phyloP scores from a whole-genome alignment of 2,797 vertebrate species.

The Lycodopsis pacificus region DNA sequence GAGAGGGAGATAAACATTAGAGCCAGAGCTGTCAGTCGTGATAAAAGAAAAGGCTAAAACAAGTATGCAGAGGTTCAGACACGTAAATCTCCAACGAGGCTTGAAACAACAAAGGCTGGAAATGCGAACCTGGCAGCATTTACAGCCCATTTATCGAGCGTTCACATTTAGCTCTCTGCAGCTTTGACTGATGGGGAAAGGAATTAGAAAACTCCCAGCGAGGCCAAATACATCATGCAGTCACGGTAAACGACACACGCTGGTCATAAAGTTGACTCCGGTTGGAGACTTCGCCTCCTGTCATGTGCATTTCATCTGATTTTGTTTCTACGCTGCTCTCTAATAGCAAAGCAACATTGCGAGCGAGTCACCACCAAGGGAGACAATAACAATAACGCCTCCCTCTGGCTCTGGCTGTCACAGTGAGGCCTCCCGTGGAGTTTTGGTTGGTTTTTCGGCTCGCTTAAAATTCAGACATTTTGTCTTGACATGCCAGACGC shows the following conservation, averaged over 20 bases:
- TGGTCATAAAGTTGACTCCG: slow-evolving; percentile 61
- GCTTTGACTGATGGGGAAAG: slow-evolving; percentile 71
- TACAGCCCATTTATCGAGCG: slow-evolving; percentile 52
- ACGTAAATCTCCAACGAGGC: slow-evolving; percentile 34
- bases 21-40: slow-evolving; percentile 7
- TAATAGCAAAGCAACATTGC: slow-evolving; percentile 48
- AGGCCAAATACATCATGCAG: slow-evolving; percentile 68
- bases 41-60: slow-evolving; percentile 29
- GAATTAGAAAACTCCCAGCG: slow-evolving; percentile 55
- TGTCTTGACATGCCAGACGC: slow-evolving; percentile 52
- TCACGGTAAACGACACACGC: slow-evolving; percentile 63
- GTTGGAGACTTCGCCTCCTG: slow-evolving; percentile 61
- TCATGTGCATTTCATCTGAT: slow-evolving; percentile 74
- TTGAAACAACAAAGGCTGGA: slow-evolving; percentile 50
- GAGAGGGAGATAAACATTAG: slow-evolving; percentile 19
- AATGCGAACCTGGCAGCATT: slow-evolving; percentile 53
- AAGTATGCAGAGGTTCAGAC: not conserved
- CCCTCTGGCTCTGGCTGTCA: slow-evolving; percentile 64
- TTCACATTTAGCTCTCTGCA: slow-evolving; percentile 40
- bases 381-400: slow-evolving; percentile 68
- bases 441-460: slow-evolving; percentile 19
- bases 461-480: slow-evolving; percentile 70
- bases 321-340: slow-evolving; percentile 62
- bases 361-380: slow-evolving; percentile 57
- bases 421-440: slow-evolving; percentile 51